Evolutionary conservation across 2,888 invertebrate species (phyloP).

Genomic region (Venusia cambrica): DNA sequence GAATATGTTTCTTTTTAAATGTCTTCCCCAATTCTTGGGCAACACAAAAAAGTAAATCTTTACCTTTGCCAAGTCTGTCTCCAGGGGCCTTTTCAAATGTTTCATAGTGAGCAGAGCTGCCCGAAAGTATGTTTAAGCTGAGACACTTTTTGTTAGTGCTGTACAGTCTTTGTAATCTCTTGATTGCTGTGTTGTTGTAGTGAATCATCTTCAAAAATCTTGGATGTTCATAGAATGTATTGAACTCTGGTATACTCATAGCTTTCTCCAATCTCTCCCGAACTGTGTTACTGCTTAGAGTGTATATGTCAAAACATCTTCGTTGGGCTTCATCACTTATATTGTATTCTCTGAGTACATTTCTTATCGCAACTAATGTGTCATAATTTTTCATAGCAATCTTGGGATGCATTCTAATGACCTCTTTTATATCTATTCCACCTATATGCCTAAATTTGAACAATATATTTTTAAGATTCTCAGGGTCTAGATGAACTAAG

Average conservation of each 20-base stretch:
- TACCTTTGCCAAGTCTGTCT: constrained; percentile 67
- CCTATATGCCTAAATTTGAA: constrained; percentile 55
- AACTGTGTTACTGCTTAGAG: constrained; percentile 59
- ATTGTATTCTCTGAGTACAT: constrained; percentile 56
- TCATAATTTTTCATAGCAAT: constrained; percentile 55
- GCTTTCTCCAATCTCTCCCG: constrained; percentile 58
- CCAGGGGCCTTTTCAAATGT: constrained; percentile 67
- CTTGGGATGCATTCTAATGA: constrained; percentile 66
- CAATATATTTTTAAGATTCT: constrained; percentile 62
- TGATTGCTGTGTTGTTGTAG: constrained; percentile 60
- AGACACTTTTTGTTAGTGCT: constrained; percentile 64
- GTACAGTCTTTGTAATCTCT: constrained; percentile 54
- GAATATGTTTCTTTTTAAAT: constrained; percentile 45
- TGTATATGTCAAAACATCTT: constrained; percentile 69
- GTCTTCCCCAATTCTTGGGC: constrained; percentile 50
- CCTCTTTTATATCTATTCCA: constrained; percentile 68
- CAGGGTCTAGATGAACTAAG: constrained; percentile 64
- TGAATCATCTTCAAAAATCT: constrained; percentile 70
- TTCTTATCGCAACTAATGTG: constrained; percentile 52
- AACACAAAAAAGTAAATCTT: constrained; percentile 65
- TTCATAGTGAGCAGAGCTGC: constrained; percentile 60
- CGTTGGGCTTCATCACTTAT: constrained; percentile 65
- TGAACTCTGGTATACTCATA: constrained; percentile 62
- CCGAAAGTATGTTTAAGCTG: constrained; percentile 68
- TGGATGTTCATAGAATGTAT: constrained; percentile 59